Evolutionary conservation across 2,888 invertebrate species (phyloP).

Genomic region (Conomelus anceps): DNA sequence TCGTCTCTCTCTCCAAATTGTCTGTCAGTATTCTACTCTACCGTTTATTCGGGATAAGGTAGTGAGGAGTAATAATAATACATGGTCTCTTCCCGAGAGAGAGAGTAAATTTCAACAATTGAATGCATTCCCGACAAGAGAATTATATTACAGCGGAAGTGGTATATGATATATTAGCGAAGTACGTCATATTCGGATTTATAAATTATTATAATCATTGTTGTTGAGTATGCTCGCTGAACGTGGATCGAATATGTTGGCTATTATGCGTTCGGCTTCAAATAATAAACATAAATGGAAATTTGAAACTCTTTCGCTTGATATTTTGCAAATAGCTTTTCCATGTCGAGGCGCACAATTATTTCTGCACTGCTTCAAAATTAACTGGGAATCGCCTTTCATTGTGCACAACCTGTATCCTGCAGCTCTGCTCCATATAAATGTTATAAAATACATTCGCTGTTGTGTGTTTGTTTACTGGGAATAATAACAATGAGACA

Average conservation of each 20-base stretch:
- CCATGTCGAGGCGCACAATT: neutral
- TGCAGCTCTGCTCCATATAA: neutral
- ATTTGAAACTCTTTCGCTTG: neutral
- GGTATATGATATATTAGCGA: neutral
- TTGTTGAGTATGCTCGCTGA: neutral
- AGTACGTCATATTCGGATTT: neutral
- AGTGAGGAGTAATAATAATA: neutral
- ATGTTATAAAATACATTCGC: neutral
- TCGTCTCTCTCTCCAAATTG: neutral
- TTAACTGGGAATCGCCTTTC: neutral
- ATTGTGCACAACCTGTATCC: too few species aligned
- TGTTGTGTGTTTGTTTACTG: neutral
- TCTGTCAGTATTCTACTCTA: neutral
- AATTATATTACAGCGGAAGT: neutral
- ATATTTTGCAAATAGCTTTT: neutral
- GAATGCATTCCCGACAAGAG: neutral
- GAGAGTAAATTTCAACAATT: neutral
- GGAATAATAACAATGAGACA: neutral
- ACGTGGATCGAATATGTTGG: neutral
- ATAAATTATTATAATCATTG: neutral
- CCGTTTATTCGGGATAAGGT: neutral
- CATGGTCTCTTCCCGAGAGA: neutral
- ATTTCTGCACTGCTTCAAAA: neutral
- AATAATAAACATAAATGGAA: neutral
- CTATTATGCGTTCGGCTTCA: neutral